These are phyloP conservation scores for Salminus brasiliensis DNA, from an alignment of 2,113 vertebrate species.

Conservation along the genomic window DNA sequence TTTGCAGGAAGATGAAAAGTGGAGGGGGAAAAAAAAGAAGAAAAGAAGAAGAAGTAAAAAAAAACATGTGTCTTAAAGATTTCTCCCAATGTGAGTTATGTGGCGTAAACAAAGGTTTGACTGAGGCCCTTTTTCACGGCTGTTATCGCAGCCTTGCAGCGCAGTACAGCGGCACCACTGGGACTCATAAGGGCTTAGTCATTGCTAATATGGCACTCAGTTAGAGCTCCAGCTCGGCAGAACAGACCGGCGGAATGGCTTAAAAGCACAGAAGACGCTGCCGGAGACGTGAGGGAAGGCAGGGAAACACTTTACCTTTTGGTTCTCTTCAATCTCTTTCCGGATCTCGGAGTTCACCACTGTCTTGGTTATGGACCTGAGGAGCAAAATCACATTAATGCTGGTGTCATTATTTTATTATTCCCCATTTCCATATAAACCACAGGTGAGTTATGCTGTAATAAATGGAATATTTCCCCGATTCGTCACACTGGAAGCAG, in stretches of 20 bases:
- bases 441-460: not conserved
- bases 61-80: slow-evolving; percentile 10
- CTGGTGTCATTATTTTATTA: not conserved
- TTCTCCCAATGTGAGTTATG: slow-evolving; percentile 7
- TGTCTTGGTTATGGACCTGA: slow-evolving; percentile 93
- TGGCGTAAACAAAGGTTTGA: slow-evolving; percentile 12
- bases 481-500: no score
- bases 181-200: not conserved
- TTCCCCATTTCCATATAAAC: not conserved
- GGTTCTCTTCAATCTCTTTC: slow-evolving; percentile 92
- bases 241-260: not conserved
- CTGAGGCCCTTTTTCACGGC: not conserved
- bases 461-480: not conserved
- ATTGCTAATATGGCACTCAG: not conserved
- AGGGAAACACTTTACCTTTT: slow-evolving; percentile 84
- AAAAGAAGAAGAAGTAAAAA: slow-evolving; percentile 19
- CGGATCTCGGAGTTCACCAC: slow-evolving; percentile 87
- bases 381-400: slow-evolving; percentile 26
- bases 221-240: not conserved
- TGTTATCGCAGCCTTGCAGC: not conserved
- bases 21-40: no score
- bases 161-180: not conserved
- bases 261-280: not conserved
- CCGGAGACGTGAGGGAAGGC: no score
- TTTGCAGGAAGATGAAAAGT: slow-evolving; percentile 39